A percentile compares a stretch with the other conserved stretches of the same genome.
phyloP scores from a whole-genome alignment of 2,113 vertebrate species.

The Engraulis encrasicolus region DNA sequence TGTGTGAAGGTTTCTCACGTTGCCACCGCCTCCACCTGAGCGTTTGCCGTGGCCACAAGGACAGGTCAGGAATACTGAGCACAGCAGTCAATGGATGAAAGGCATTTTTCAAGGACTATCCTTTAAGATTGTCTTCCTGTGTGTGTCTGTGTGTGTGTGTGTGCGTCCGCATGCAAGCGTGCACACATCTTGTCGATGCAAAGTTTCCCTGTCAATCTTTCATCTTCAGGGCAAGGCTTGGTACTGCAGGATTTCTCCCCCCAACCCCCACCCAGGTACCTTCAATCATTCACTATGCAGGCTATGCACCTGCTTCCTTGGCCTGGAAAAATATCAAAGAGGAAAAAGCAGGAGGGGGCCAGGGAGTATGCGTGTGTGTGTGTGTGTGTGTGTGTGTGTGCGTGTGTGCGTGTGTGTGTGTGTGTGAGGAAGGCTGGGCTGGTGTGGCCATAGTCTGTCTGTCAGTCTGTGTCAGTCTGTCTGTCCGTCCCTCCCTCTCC shows the following conservation, averaged over 20 bases:
- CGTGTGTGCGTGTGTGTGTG: too few species aligned
- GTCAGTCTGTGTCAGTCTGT: too few species aligned
- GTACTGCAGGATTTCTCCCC: neutral
- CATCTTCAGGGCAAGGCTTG: neutral
- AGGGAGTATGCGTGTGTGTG: too few species aligned
- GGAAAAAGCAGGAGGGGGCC: neutral
- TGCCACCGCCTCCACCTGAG: neutral
- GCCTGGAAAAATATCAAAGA: neutral
- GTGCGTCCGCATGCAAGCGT: neutral
- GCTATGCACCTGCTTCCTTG: neutral
- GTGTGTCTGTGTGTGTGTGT: neutral
- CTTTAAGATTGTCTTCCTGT: neutral
- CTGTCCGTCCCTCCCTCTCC: neutral
- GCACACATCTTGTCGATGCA: neutral
- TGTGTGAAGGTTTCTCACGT: neutral
- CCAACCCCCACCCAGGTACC: neutral
- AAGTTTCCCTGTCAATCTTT: slow-evolving; percentile 18
- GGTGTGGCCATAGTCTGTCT: neutral
- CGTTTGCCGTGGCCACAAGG: neutral
- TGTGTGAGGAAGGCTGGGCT: too few species aligned
- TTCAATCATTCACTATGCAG: slow-evolving; percentile 30
- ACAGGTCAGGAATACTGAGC: slow-evolving; percentile 6
- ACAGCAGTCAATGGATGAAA: slow-evolving; percentile 29
- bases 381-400: too few species aligned
- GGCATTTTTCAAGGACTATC: slow-evolving; percentile 26